Base-by-base conservation (phyloP, 2,113 vertebrate genomes). In the Numida meleagris region DNA sequence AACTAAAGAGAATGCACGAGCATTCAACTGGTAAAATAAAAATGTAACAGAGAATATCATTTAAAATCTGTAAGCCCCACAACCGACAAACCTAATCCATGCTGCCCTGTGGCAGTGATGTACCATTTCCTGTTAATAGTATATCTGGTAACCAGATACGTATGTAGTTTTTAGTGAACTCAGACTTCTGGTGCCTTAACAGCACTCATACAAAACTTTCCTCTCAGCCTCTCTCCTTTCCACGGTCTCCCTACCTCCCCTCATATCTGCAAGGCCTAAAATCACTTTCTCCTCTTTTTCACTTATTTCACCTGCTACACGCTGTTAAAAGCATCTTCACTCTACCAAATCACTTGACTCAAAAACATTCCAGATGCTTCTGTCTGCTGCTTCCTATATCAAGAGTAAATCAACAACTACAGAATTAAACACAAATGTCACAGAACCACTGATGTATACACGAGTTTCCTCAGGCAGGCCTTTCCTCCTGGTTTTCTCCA, bases 81-180 rank as follows among this genome's bases (percentile, higher is more conserved):
- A 82, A 29, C 4, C 1, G 10, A 58, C n/a, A 89, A 58, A 81
- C 33, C 10, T 16, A 50, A 87, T 55, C 15, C 33, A 55, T 2
- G 4, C 66, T 55, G 38, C 7, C 55, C n/a, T 24, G 43, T 48
- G 23, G 48, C 5, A 53, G 8, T 1, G 9, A 18, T 0, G 0
- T 9, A n/a, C 18, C 13, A 19, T 13, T 86, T 58, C 5, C 5
- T 40, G 40, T 33, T 40, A 7, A 18, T 10, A 18, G 14, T 19
- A 23, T 2, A 15, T 7, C 31, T 1, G 8, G 79, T 14, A 75
- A 18, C 19, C 65, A 81, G 33, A 17, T 4, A 50, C 0, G 24
- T 4, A 23, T 3, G 29, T 2, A 10, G 15, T 13, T 89, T 72
- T 61, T 36, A 59, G 27, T 57, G 76, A 36, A 20, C 38, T 77